phyloP scores from a whole-genome alignment of 2,113 vertebrate genomes.

The Thamnophis sirtalis region DNA sequence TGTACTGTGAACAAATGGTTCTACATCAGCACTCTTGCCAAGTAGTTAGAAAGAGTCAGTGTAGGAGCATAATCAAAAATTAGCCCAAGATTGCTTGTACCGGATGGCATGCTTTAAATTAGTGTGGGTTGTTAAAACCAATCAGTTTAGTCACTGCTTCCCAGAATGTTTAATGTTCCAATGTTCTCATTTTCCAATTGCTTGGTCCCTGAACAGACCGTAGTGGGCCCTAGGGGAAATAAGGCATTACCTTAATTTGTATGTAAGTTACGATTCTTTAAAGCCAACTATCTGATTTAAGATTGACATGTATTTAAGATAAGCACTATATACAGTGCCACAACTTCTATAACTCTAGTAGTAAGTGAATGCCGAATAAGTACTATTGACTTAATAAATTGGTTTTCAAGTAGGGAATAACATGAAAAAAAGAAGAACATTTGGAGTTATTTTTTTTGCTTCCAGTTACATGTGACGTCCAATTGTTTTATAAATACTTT shows the following conservation, averaged over 20 bases:
- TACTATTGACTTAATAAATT: neutral
- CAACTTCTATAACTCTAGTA: neutral
- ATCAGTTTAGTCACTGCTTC: slow-evolving; percentile 13
- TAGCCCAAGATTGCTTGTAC: neutral
- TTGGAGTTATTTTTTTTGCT: neutral
- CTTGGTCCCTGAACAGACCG: slow-evolving; percentile 7
- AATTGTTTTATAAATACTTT: neutral
- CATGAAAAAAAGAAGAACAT: neutral
- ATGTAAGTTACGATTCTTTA: slow-evolving; percentile 5
- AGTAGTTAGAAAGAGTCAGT: slow-evolving; percentile 4
- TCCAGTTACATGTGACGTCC: neutral
- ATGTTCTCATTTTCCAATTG: neutral
- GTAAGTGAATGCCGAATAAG: neutral
- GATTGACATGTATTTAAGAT: neutral
- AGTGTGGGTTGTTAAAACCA: slow-evolving; percentile 5
- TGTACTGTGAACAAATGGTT: neutral
- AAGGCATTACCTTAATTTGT: slow-evolving; percentile 7
- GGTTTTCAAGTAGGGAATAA: neutral
- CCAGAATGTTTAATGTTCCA: neutral
- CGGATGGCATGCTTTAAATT: slow-evolving; percentile 5
- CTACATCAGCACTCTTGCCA: neutral
- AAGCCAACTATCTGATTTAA: neutral
- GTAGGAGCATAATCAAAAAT: neutral
- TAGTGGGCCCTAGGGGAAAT: neutral
- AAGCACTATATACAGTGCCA: neutral